phyloP scores from a whole-genome alignment of 2,888 invertebrate genomes.

The Clitarchus hookeri region DNA sequence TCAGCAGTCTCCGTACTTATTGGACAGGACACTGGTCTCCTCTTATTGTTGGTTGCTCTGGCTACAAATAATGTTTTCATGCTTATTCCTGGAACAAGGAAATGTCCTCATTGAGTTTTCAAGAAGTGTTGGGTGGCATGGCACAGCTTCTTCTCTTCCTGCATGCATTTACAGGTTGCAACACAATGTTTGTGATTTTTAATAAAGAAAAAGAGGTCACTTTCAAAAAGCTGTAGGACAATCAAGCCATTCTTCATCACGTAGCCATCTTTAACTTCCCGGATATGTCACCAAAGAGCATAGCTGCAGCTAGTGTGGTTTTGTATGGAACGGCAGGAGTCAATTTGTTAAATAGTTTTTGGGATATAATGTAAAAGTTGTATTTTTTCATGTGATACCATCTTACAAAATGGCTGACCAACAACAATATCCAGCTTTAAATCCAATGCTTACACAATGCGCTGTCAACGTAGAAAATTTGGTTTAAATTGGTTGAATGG shows the following conservation, averaged over 20 bases:
- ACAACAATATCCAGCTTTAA: no score
- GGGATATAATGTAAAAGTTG: no score
- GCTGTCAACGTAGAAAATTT: no score
- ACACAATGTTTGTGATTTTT: constrained; percentile 24
- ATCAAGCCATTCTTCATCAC: not conserved
- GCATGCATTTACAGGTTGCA: constrained; percentile 31
- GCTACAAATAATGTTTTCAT: no score
- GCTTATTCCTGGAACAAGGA: constrained; percentile 18
- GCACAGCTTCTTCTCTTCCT: not conserved
- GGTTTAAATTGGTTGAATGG: no score
- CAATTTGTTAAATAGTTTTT: no score
- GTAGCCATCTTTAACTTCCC: no score
- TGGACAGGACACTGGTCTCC: not conserved
- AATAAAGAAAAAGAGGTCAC: not conserved
- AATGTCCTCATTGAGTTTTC: constrained; percentile 3
- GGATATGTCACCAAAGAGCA: not conserved
- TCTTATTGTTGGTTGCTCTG: constrained; percentile 26
- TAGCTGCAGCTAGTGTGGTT: not conserved
- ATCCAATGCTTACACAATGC: no score
- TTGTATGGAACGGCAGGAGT: not conserved
- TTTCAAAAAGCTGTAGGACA: constrained; percentile 12
- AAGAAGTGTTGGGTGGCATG: constrained; percentile 25
- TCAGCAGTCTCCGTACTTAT: constrained; percentile 28
- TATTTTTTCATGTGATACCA: no score
- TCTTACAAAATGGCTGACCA: no score